phyloP scores from a whole-genome alignment of 2,113 vertebrate genomes.

The Ginglymostoma cirratum region DNA sequence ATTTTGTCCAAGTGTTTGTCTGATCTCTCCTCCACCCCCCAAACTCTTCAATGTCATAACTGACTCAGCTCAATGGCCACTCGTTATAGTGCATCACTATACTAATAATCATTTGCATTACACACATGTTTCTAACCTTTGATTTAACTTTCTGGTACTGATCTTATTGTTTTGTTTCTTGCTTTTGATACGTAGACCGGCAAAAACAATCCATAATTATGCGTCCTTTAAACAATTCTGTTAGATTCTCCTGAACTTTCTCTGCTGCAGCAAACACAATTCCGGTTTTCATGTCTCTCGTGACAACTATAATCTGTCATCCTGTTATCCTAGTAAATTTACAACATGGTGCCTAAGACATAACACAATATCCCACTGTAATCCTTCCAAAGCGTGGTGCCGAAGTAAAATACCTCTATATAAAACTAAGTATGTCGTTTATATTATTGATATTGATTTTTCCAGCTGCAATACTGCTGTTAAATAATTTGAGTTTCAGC shows the following conservation, averaged over 20 bases:
- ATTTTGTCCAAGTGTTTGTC: not conserved
- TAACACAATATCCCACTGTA: not conserved
- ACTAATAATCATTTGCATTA: not conserved
- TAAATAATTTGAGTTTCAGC: not conserved
- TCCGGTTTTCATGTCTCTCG: not conserved
- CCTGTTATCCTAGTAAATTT: not conserved
- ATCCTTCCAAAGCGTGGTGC: no score
- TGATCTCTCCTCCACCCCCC: not conserved
- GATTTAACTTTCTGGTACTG: not conserved
- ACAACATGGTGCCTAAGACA: constrained; percentile 1
- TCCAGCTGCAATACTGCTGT: constrained; percentile 22
- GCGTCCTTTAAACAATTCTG: not conserved
- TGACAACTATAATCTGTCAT: not conserved
- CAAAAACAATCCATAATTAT: not conserved
- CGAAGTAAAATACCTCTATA: not conserved
- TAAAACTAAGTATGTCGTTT: not conserved
- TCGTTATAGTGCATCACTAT: not conserved
- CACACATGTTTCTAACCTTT: not conserved
- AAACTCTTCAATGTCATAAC: not conserved
- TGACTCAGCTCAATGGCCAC: not conserved
- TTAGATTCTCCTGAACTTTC: not conserved
- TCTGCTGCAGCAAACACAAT: not conserved
- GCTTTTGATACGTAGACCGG: not conserved
- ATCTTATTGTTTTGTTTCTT: not conserved
- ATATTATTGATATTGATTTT: not conserved